phyloP scores from a whole-genome alignment of 2,113 vertebrate genomes.

The Aegotheles bennettii region DNA sequence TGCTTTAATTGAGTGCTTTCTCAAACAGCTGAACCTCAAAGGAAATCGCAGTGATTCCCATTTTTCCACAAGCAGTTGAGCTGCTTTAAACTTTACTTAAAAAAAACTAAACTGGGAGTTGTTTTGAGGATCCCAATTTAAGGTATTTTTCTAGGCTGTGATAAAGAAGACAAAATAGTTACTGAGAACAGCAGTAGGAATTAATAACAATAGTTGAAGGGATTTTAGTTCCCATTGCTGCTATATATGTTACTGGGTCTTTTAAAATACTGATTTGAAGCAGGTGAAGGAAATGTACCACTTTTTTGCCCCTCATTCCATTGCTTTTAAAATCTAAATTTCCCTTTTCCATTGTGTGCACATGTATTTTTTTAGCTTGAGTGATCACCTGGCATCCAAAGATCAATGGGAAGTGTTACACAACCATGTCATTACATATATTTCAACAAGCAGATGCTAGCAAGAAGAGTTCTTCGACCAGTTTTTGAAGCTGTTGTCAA shows the following conservation, averaged over 20 bases:
- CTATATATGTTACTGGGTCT: neutral
- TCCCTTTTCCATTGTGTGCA: slow-evolving; percentile 13
- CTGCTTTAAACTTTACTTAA: neutral
- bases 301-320: neutral
- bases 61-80: slow-evolving; percentile 9
- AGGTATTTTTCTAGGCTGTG: neutral
- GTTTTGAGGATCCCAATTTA: neutral
- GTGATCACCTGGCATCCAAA: slow-evolving; percentile 45
- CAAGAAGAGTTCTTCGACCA: slow-evolving; percentile 25
- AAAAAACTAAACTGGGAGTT: neutral
- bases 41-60: slow-evolving; percentile 4
- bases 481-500: slow-evolving; percentile 51
- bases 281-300: neutral
- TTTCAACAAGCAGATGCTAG: slow-evolving; percentile 55
- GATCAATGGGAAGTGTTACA: slow-evolving; percentile 42
- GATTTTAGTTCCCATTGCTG: neutral
- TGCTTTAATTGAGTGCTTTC: slow-evolving; percentile 55
- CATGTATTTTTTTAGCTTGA: slow-evolving; percentile 52
- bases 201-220: neutral
- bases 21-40: slow-evolving; percentile 25
- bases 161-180: neutral
- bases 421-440: slow-evolving; percentile 37
- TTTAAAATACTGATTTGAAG: slow-evolving; percentile 1
- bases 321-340: neutral
- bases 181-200: neutral